Evolutionary conservation across 2,113 vertebrate genomes (phyloP).

Genomic region (Gobius niger): DNA sequence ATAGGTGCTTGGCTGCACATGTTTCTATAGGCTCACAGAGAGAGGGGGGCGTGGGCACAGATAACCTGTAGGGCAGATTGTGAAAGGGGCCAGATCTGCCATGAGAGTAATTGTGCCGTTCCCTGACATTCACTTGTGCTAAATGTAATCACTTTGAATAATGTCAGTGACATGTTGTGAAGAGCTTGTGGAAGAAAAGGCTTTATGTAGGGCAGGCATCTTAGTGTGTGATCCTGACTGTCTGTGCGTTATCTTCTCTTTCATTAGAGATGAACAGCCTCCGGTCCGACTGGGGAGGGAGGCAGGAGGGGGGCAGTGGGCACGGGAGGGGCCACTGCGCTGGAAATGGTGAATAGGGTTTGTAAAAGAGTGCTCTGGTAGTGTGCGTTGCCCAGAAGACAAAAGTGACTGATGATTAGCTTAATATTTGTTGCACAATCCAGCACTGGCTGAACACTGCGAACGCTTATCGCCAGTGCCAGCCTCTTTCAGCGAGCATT

Average conservation of each 20-base stretch:
- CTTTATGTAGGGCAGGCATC: slow-evolving; percentile 74
- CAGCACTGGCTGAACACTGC: slow-evolving; percentile 77
- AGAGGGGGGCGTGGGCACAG: slow-evolving; percentile 22
- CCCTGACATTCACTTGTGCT: slow-evolving; percentile 68
- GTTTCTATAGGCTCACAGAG: neutral
- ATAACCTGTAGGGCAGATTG: slow-evolving; percentile 64
- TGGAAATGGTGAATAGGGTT: slow-evolving; percentile 82
- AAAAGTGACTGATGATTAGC: slow-evolving; percentile 86
- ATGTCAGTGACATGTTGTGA: slow-evolving; percentile 72
- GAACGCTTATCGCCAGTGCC: slow-evolving; percentile 83
- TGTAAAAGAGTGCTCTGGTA: slow-evolving; percentile 78
- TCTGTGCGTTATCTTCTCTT: slow-evolving; percentile 75
- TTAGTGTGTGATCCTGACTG: slow-evolving; percentile 74
- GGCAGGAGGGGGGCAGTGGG: slow-evolving; percentile 55
- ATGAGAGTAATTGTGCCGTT: slow-evolving; percentile 66
- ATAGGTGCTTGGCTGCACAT: slow-evolving; percentile 11
- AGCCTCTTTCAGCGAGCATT: slow-evolving; percentile 70
- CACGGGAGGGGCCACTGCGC: slow-evolving; percentile 49
- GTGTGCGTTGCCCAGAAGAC: slow-evolving; percentile 70
- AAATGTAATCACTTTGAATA: slow-evolving; percentile 77
- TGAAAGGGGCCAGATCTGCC: slow-evolving; percentile 68
- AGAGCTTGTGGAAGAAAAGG: slow-evolving; percentile 70
- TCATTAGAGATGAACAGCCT: slow-evolving; percentile 88
- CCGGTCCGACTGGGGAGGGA: slow-evolving; percentile 72
- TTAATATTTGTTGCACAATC: slow-evolving; percentile 84